phyloP scores from a whole-genome alignment of 2,797 vertebrate genomes.

The Rhinichthys osculus region DNA sequence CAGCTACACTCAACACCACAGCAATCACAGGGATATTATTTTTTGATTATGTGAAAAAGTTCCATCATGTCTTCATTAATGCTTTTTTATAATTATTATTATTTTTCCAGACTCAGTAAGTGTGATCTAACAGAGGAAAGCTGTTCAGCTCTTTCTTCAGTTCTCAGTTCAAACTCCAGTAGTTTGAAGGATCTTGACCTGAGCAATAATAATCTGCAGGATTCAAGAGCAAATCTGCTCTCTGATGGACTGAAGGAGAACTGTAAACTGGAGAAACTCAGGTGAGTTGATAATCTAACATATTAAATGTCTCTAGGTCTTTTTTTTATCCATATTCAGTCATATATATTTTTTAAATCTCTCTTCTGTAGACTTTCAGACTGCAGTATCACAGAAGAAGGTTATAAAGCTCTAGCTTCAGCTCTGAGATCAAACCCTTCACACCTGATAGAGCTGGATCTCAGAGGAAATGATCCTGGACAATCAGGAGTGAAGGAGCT shows the following conservation, averaged over 20 bases:
- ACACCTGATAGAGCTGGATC: background rate
- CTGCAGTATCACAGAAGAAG: background rate
- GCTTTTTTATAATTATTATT: background rate
- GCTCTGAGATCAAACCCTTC: slow-evolving; percentile 5
- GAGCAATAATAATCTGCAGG: background rate
- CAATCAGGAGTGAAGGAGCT: background rate
- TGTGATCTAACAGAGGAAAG: background rate
- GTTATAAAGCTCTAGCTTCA: background rate
- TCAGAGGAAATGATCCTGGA: background rate
- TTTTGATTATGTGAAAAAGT: background rate
- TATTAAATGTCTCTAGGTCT: background rate
- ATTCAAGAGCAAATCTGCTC: background rate
- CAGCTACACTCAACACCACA: background rate
- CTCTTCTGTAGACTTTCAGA: background rate
- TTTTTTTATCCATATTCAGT: no score
- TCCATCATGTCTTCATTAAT: no score
- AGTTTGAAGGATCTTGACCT: background rate
- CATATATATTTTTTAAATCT: fast-evolving
- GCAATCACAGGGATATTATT: background rate
- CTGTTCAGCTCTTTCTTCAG: background rate
- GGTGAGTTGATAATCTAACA: background rate
- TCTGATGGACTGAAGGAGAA: background rate
- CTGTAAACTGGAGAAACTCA: background rate
- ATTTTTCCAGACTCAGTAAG: background rate
- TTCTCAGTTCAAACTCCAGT: background rate